Base-by-base conservation (phyloP, 2,888 invertebrate genomes). In the Hoplodrina ambigua region DNA sequence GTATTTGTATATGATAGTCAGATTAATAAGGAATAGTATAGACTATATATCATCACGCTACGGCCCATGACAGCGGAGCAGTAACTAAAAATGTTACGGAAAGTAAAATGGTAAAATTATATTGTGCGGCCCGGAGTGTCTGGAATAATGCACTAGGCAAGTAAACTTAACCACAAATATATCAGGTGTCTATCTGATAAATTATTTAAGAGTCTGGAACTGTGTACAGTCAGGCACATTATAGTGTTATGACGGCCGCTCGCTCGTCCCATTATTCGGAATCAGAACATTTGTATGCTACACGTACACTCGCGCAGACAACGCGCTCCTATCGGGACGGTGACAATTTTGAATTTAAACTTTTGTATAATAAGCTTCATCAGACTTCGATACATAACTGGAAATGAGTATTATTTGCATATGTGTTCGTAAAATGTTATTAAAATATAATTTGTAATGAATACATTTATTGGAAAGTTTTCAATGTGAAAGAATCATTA, bases 201-300 rank as follows among this genome's bases (percentile, higher is more conserved):
- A 82, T 81, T 81, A 80, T 82, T 66, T 53, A 78, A 66, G 60
- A 82, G 69, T 69, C 66, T 63, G 81, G 17, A 56, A 44, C 55
- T 55, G 25, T 54, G 69, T 79, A 79, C 75, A 68, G 80, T 72
- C 80, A n/a, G 41, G 67, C 82, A 58, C 80, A 79, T 79, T 74
- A 82, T 62, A 19, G 49, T 69, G 69, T 73, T 73, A 80, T 80
- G 80, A 79, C 62, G 65, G 70, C 76, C 57, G 64, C 61, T 25
- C 37, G 55, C 68, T 55, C 75, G 76, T 72, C 74, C 78, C 85
- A 87, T 89, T 88, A 86, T 81, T 68, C 72, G 71, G 73, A 87
- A 87, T 85, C 75, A 80, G 78, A 52, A 77, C 87, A 89, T 89
- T 89, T 89, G 86, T 89, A 89, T 89, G 87, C 89, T 60, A 81